phyloP scores from a whole-genome alignment of 2,113 vertebrate genomes.

The Porphyrio hochstetteri region DNA sequence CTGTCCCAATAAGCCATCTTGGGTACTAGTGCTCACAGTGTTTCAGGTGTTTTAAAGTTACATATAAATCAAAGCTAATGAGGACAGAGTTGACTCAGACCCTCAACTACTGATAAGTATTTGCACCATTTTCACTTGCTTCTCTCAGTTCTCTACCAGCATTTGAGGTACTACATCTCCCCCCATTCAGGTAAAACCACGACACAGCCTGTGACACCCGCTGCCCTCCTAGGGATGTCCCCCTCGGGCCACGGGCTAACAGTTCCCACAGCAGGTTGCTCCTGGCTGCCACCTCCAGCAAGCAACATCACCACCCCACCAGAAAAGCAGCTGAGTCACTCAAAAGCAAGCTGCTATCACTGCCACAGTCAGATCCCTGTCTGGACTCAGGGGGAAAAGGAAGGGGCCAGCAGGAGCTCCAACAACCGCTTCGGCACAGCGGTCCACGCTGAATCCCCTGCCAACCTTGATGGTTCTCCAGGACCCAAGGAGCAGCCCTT shows the following conservation, averaged over 20 bases:
- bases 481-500: neutral
- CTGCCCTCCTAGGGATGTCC: rapidly evolving
- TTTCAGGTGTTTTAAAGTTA: neutral
- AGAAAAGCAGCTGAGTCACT: neutral
- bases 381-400: neutral
- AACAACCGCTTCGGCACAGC: neutral
- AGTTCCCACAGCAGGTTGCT: neutral
- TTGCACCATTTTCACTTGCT: neutral
- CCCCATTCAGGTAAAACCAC: neutral
- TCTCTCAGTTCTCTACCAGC: neutral
- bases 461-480: neutral
- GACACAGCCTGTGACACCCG: rapidly evolving
- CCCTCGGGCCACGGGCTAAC: rapidly evolving
- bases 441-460: neutral
- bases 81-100: neutral
- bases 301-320: neutral
- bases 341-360: neutral
- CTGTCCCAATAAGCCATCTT: neutral
- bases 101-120: neutral
- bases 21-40: neutral
- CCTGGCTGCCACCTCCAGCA: neutral
- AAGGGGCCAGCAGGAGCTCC: neutral
- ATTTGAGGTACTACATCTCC: neutral
- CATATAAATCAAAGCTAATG: neutral
- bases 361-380: neutral